Evolutionary conservation across 2,888 invertebrate species (phyloP), one percentile per base, ranked within the genome.

Genomic region (Tuberolachnus salignus): DNA sequence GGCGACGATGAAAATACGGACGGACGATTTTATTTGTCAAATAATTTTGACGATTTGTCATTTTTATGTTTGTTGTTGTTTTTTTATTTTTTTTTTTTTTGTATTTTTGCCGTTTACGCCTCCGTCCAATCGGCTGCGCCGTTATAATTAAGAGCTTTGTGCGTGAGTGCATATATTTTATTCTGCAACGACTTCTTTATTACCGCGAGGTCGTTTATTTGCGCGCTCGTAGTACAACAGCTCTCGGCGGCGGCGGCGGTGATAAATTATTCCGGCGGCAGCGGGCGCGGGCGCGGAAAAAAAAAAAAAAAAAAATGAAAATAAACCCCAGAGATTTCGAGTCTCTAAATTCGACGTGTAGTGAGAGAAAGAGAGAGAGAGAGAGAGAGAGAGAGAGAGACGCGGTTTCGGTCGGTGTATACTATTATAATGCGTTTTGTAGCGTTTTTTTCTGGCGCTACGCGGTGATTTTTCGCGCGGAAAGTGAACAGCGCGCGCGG

Each of bases 81-180:
- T 66, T 66, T 34, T 23, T 64, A 21, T 10, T 64, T 46, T 46
- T 46, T 16, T 8, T 23, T 21, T 23, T 26, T 23, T 23, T 21
- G 34, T 51, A 23, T 44, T 21, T 21, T 34, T 51, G 51, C 67
- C 14, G 51, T 19, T 19, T 21, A 19, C 53, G 51, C 26, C 67
- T 23, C 21, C 72, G 57, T 75, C 75, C 75, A 75, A 75, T 67
- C 75, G 46, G 46, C 42, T 49, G 67, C 75, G 66, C 49, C 49
- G 75, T 75, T 75, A 75, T 75, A 75, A 75, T 75, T 75, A 75
- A 75, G 57, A 67, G 75, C 75, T 75, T 67, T 75, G 59, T 23
- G 44, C 8, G 44, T 8, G 44, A n/a, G 9, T 34, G n/a, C 3
- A 63, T 19, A 44, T 42, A 44, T 19, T 14, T 21, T 21, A 64